Percentiles rank a stretch among this genome's conserved stretches.
These are phyloP conservation scores for Leptarthrus brevirostris DNA, from an alignment of 2,888 invertebrate species.

Conservation along the genomic window DNA sequence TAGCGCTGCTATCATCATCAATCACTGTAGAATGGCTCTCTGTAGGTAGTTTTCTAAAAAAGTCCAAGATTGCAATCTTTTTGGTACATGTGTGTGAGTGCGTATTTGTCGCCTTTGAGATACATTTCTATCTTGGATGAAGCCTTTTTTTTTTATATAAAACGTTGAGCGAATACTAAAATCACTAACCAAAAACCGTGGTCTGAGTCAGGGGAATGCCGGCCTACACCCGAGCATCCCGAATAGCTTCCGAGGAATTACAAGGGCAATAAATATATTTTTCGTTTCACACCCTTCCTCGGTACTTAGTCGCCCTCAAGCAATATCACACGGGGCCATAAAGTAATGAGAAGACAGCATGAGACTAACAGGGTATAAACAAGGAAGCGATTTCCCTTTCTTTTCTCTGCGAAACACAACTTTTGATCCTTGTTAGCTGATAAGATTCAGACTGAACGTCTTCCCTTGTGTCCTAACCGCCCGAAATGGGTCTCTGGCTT, in stretches of 20 bases:
- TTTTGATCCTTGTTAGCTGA: constrained; percentile 37
- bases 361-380: constrained; percentile 4
- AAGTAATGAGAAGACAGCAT: constrained; percentile 23
- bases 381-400: constrained; percentile 23
- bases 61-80: neutral
- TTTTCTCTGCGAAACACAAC: constrained; percentile 24
- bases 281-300: constrained; percentile 34
- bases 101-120: constrained; percentile 9
- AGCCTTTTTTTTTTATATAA: constrained; percentile 17
- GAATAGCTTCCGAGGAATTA: constrained; percentile 8
- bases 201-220: too few relatives aligned
- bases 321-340: constrained; percentile 8
- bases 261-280: constrained; percentile 37
- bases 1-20: constrained; percentile 27
- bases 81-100: constrained; percentile 5
- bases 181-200: constrained; percentile 27
- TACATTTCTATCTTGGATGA: constrained; percentile 2
- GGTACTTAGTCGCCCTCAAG: constrained; percentile 18
- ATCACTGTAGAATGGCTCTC: constrained; percentile 23
- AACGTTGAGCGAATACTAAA: constrained; percentile 24
- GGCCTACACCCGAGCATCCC: neutral
- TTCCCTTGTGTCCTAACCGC: constrained; percentile 24
- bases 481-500: constrained; percentile 30
- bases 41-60: neutral
- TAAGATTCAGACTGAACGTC: constrained; percentile 31